Conservation (phyloP, 2,888 invertebrate genomes). For the Yponomeuta sedellus region DNA sequence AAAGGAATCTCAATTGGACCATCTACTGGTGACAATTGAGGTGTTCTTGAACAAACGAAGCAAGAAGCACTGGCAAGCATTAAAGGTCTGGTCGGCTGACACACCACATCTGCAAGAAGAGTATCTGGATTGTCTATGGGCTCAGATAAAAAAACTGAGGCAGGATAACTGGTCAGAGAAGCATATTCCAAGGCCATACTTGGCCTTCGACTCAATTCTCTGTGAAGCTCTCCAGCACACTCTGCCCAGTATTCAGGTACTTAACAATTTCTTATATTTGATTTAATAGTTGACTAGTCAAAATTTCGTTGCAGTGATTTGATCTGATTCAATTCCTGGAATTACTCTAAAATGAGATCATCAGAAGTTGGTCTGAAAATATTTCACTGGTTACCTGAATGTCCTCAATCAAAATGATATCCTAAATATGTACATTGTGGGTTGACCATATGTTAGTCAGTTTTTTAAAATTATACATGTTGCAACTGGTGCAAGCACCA, state of each 20-base stretch:
- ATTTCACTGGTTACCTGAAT: too few species aligned
- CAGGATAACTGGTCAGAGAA: constrained; percentile 98
- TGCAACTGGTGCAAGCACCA: too few species aligned
- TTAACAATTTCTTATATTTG: neutral
- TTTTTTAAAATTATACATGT: too few species aligned
- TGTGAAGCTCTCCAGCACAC: constrained; percentile 98
- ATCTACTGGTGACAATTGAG: constrained; percentile 92
- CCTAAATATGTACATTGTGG: too few species aligned
- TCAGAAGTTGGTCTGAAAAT: too few species aligned
- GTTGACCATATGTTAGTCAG: too few species aligned
- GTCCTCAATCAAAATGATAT: too few species aligned
- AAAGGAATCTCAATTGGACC: constrained; percentile 94
- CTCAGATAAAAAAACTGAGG: constrained; percentile 85
- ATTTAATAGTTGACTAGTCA: neutral
- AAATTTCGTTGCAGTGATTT: too few species aligned
- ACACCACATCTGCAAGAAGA: constrained; percentile 97
- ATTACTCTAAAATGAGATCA: too few species aligned
- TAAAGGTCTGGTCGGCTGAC: constrained; percentile 96
- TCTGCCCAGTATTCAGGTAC: constrained; percentile 85
- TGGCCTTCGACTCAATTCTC: constrained; percentile 95
- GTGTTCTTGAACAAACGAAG: constrained; percentile 92
- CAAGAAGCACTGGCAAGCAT: constrained; percentile 94
- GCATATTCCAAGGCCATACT: constrained; percentile 95
- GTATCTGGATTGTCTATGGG: constrained; percentile 98
- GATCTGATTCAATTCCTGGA: too few species aligned